A percentile compares a stretch with the other conserved stretches of the same genome.
These are phyloP conservation scores for Mobula birostris DNA, from an alignment of 2,113 vertebrate genomes.

Conservation along the genomic window DNA sequence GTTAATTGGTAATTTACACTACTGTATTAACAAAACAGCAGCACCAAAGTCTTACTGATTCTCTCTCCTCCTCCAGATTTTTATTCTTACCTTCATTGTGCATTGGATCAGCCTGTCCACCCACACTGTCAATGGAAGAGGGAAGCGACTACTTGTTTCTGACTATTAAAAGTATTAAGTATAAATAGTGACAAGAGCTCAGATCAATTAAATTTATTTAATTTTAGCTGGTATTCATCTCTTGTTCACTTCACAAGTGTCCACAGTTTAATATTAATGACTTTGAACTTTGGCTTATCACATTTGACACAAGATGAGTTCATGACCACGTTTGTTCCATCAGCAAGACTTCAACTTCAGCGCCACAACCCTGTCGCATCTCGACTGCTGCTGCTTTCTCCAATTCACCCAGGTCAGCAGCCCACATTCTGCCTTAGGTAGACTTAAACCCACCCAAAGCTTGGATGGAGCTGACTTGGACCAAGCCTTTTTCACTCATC, in stretches of 20 bases:
- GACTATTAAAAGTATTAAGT: no score
- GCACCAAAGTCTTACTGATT: not conserved
- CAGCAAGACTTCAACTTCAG: not conserved
- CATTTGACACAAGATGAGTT: not conserved
- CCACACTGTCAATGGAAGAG: not conserved
- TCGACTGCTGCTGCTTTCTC: not conserved
- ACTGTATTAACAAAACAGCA: not conserved
- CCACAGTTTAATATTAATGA: not conserved
- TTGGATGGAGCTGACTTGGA: not conserved
- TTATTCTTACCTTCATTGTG: not conserved
- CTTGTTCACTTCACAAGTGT: not conserved
- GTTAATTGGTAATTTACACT: not conserved
- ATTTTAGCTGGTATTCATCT: not conserved
- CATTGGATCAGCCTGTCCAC: not conserved
- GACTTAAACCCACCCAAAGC: not conserved
- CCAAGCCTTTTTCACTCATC: not conserved
- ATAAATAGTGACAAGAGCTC: not conserved
- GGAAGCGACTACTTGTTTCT: not conserved
- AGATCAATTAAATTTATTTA: not conserved
- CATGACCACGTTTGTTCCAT: not conserved
- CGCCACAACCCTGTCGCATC: not conserved
- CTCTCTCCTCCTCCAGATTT: not conserved
- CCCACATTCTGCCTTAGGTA: not conserved
- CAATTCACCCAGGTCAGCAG: not conserved
- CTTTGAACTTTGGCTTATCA: not conserved